Percentiles rank a stretch among this genome's conserved stretches.
phyloP scores from a whole-genome alignment of 2,888 invertebrate species.

The Suillia variegata region DNA sequence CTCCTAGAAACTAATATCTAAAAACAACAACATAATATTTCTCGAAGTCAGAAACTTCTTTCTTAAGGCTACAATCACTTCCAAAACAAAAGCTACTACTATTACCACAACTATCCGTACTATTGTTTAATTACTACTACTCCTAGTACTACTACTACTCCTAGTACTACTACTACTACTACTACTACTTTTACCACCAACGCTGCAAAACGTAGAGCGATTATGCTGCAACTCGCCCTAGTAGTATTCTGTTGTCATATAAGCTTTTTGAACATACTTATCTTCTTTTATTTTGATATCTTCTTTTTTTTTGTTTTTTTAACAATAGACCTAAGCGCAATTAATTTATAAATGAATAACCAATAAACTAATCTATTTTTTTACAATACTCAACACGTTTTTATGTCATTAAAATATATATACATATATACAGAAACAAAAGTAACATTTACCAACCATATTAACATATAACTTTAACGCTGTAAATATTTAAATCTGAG shows the following conservation, averaged over 20 bases:
- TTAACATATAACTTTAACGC: not conserved
- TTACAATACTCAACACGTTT: slow-evolving; percentile 5
- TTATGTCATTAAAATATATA: not conserved
- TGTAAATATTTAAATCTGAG: no score
- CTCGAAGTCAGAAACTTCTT: slow-evolving; percentile 3
- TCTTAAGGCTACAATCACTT: slow-evolving; percentile 1
- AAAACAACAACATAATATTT: slow-evolving; percentile 15
- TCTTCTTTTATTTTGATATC: no score
- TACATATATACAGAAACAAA: slow-evolving; percentile 14
- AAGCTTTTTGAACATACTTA: no score
- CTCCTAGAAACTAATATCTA: slow-evolving; percentile 9
- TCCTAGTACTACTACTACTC: slow-evolving; percentile 16
- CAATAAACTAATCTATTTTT: slow-evolving; percentile 15
- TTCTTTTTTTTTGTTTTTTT: not conserved
- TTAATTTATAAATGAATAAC: no score
- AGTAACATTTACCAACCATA: not conserved
- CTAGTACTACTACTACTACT: slow-evolving; percentile 5
- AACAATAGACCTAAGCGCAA: not conserved
- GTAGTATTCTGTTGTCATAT: slow-evolving; percentile 52
- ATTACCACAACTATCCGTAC: slow-evolving; percentile 25
- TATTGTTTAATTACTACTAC: slow-evolving; percentile 9
- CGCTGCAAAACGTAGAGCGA: slow-evolving; percentile 12
- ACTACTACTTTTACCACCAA: slow-evolving; percentile 12
- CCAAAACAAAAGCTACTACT: slow-evolving; percentile 27
- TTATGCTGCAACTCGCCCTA: slow-evolving; percentile 35